phyloP scores from a whole-genome alignment of 2,113 vertebrate species.

The Fregata magnificens region DNA sequence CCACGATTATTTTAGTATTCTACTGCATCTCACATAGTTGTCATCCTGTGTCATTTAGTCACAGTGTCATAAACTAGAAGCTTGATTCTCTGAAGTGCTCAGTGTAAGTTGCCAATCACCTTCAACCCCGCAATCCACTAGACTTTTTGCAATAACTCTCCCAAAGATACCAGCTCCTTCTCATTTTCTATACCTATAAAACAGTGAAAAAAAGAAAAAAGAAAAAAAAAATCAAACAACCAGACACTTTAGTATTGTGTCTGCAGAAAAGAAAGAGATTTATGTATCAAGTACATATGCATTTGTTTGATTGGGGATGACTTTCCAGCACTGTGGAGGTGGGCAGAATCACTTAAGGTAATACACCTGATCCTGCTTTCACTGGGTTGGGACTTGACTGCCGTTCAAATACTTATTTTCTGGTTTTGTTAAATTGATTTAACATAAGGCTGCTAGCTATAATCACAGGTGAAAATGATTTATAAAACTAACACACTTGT shows the following conservation, averaged over 20 bases:
- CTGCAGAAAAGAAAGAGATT: neutral
- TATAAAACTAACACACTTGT: neutral
- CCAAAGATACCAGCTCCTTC: neutral
- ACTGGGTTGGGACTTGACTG: neutral
- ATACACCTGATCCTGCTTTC: neutral
- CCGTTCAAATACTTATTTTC: neutral
- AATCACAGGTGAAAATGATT: neutral
- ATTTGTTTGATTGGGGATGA: neutral
- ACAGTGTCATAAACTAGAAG: neutral
- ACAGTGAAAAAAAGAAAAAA: neutral
- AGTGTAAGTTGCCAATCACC: neutral
- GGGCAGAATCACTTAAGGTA: neutral
- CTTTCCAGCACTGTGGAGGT: neutral
- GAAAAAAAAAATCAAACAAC: neutral
- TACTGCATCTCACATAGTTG: neutral
- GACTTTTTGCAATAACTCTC: neutral
- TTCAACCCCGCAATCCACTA: neutral
- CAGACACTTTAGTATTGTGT: neutral
- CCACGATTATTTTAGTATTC: neutral
- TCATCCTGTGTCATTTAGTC: neutral
- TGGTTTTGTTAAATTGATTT: neutral
- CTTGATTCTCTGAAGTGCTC: neutral
- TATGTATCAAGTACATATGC: neutral
- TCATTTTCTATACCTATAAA: neutral
- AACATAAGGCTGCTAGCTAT: neutral